Evolutionary conservation across 2,888 invertebrate species (phyloP), one percentile per base, ranked within the genome.

Genomic region (Brachyptera putata): DNA sequence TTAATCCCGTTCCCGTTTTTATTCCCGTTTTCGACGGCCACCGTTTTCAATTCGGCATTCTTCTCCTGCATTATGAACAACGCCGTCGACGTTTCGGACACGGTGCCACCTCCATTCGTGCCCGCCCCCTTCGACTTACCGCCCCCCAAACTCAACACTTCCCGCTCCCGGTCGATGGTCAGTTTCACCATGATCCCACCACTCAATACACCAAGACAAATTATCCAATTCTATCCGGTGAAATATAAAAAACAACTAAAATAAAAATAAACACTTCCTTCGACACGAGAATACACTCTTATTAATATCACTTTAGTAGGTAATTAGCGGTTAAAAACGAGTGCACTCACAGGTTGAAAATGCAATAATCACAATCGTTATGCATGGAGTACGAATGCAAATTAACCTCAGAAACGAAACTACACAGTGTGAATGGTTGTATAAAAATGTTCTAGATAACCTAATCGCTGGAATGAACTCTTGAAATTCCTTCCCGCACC

Each of bases 31-130:
- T 14, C 11, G 11, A 21, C 22, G 4, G 26, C 25, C 9, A 16
- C 24, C 43, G 13, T 25, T 14, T 57, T 48, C 16, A 50, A 1
- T 13, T 57, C 49, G 16, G 56, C 48, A n/a, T 56, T 36, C 41
- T 56, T 46, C 26, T 61, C 60, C 25, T 49, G 56, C 49, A 61
- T n/a, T 39, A 61, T 61, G 39, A 61, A 57, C 48, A 57, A 13
- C 3, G 60, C 46, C 14, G 60, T 57, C 13, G 60, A 37, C 24
- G 39, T 37, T 37, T 56, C 56, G 41, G 36, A 16, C 9, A 9
- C 57, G 5, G 3, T 30, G 1, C 21, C 43, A 7, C 2, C 14
- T 34, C 18, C 16, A 11, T 55, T 22, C 24, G 26, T 1, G 11
- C 41, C 26, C n/a, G 55, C 5, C 57, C 24, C 16, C 14, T 26